These are phyloP conservation scores for Nasonia longicornis DNA, from an alignment of 1,140 invertebrate species.

Conservation along the genomic window DNA sequence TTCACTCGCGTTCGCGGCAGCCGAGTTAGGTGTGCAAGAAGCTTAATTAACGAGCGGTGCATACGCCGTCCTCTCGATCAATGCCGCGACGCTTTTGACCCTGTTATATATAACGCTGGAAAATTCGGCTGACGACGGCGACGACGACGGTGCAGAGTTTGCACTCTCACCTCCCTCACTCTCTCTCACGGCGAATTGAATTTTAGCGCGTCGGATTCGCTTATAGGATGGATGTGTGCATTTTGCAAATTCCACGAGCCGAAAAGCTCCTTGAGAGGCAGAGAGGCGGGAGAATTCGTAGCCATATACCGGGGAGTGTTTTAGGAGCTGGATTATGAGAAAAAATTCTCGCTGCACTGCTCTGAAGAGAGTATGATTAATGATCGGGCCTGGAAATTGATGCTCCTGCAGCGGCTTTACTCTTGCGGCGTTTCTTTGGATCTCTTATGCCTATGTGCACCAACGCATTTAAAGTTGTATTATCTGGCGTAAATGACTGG, in stretches of 20 bases:
- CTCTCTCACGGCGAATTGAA: neutral
- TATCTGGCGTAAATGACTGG: no score
- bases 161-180: neutral
- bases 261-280: neutral
- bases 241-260: neutral
- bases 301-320: neutral
- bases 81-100: conserved; percentile 36
- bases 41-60: conserved; percentile 12
- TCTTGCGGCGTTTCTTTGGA: no score
- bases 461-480: no score
- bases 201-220: neutral
- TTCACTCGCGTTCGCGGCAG: neutral
- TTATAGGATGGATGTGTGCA: neutral
- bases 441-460: neutral
- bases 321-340: neutral
- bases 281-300: neutral
- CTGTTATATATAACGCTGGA: conserved; percentile 4
- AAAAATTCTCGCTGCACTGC: neutral
- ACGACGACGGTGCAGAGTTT: neutral
- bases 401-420: neutral
- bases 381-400: neutral
- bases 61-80: conserved; percentile 6
- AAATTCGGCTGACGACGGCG: neutral
- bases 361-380: neutral
- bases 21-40: conserved; percentile 4